Base-by-base conservation (phyloP, 2,888 invertebrate species). In the Hyposoter didymator region DNA sequence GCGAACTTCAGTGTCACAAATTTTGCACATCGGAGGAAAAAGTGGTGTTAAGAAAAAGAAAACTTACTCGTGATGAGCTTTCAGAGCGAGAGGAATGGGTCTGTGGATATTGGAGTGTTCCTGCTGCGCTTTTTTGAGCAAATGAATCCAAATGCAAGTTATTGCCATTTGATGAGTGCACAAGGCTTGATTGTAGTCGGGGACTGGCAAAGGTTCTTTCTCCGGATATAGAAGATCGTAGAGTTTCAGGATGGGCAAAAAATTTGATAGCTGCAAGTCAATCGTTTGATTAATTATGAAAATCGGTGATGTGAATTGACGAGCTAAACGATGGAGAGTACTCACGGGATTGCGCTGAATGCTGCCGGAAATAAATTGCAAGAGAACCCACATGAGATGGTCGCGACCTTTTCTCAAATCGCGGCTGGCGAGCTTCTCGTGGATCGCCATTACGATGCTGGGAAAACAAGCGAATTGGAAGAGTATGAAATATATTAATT, bases 381-480 rank as follows among this genome's bases (percentile, higher is more conserved):
- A 94, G 22, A 99, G 94, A 28, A 99, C 97, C 99, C 99, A 99
- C 99, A 99, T 99, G n/a, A 99, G 95, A 91, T 99, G 99, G 94
- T 99, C 99, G 70, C 99, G 95, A 0, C 99, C 99, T 94, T 98
- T 97, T 84, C 97, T 96, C 92, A 98, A 95, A 91, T 98, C 98
- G 88, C 97, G 95, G 8, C 96, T 97, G 64, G 96, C 95, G 52
- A 98, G 96, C 95, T 97, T 98, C 83, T 97, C 97, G 93, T 98
- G 97, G 47, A 99, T 95, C 0, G 98, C 97, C 95, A 97, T 96
- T 0, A 99, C 98, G 91, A 99, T 97, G 91, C 98, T 98, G 47
- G 98, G 97, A 92, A 99, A 99, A 87, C 97, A 97, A 0, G 98
- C 98, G 94, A 98, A 98, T 92, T 99, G 98, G 93, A 98, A 98